These are phyloP conservation scores for Standfussiana lucernea DNA, from an alignment of 2,888 invertebrate genomes.

Conservation along the genomic window DNA sequence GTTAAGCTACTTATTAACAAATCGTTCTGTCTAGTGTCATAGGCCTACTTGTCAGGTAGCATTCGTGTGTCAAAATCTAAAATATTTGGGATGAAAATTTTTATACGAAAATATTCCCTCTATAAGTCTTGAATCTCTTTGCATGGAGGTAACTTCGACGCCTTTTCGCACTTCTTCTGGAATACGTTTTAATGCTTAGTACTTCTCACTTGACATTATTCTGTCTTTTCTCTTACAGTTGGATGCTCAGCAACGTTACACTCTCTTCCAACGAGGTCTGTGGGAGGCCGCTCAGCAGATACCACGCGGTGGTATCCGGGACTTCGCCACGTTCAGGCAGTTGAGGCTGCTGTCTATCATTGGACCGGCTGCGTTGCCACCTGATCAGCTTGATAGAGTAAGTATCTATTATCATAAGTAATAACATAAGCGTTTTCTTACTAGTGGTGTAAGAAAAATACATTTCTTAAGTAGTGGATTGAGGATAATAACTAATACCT, in stretches of 20 bases:
- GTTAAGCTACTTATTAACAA: too few relatives aligned
- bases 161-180: not conserved
- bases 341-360: constrained; percentile 94
- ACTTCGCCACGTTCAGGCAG: constrained; percentile 93
- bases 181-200: not conserved
- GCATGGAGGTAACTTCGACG: not conserved
- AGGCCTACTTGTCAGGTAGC: too few relatives aligned
- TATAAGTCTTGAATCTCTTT: too few relatives aligned
- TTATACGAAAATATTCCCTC: too few relatives aligned
- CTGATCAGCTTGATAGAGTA: constrained; percentile 96
- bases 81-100: too few relatives aligned
- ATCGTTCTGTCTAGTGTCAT: too few relatives aligned
- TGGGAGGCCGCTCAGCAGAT: constrained; percentile 94
- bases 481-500: not conserved
- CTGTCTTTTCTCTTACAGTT: constrained; percentile 88
- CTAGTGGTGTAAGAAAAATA: not conserved
- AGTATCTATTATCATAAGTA: constrained; percentile 70
- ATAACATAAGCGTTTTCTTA: not conserved
- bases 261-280: constrained; percentile 95
- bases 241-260: constrained; percentile 95
- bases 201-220: not conserved
- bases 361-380: constrained; percentile 95
- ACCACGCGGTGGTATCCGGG: constrained; percentile 92
- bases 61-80: too few relatives aligned
- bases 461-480: not conserved